These are phyloP conservation scores for Drosophila macrospina DNA, from an alignment of 2,888 invertebrate genomes.

Conservation along the genomic window DNA sequence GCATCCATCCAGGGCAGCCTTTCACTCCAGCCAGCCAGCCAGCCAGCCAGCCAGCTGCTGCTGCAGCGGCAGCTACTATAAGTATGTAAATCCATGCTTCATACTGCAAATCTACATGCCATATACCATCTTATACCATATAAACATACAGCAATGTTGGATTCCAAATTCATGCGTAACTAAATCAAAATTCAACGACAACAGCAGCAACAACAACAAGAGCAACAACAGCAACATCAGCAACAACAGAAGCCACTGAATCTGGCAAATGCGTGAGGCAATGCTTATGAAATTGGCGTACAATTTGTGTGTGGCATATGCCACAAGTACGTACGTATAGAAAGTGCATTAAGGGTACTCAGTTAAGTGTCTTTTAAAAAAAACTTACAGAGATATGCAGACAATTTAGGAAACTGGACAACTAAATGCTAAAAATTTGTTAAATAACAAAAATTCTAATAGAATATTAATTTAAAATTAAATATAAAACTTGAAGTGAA, in stretches of 20 bases:
- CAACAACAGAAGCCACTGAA: constrained; percentile 35
- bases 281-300: constrained; percentile 66
- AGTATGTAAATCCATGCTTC: constrained; percentile 10
- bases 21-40: constrained; percentile 25
- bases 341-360: constrained; percentile 42
- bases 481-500: too few species aligned
- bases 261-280: constrained; percentile 50
- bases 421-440: too few species aligned
- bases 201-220: constrained; percentile 17
- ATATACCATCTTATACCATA: constrained; percentile 13
- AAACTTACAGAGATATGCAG: too few species aligned
- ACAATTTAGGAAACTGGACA: too few species aligned
- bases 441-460: too few species aligned
- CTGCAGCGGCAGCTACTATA: constrained; percentile 13
- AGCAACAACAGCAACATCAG: constrained; percentile 29
- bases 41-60: too few species aligned
- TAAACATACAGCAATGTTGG: constrained; percentile 45
- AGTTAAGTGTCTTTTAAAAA: not conserved
- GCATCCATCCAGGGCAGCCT: constrained; percentile 56
- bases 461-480: too few species aligned
- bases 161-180: constrained; percentile 77
- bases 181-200: constrained; percentile 74
- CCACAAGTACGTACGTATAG: constrained; percentile 13
- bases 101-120: not conserved
- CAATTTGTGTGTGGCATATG: constrained; percentile 69